Conservation (phyloP, 2,888 invertebrate species). For the Cephonodes hylas region DNA sequence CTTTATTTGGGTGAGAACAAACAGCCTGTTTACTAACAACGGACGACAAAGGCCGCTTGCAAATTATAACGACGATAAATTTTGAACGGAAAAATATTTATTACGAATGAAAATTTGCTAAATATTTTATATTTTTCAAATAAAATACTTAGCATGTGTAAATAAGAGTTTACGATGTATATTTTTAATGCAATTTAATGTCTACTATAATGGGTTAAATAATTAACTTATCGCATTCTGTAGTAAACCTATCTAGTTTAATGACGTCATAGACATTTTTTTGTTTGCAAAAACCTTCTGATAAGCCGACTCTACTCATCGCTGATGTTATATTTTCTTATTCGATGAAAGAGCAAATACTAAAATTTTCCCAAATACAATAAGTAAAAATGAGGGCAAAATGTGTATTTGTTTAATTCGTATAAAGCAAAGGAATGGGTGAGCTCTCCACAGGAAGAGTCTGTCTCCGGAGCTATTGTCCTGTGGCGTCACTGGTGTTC, state of each 20-base stretch:
- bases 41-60: slow-evolving; percentile 70
- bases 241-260: too few relatives aligned
- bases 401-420: background rate
- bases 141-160: too few relatives aligned
- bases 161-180: too few relatives aligned
- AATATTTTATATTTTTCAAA: background rate
- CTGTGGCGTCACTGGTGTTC: slow-evolving; percentile 39
- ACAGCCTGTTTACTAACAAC: slow-evolving; percentile 75
- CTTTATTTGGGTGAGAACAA: slow-evolving; percentile 67
- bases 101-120: background rate
- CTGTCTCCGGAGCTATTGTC: slow-evolving; percentile 64
- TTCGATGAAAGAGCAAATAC: background rate
- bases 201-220: too few relatives aligned
- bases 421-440: slow-evolving; percentile 42
- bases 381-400: background rate
- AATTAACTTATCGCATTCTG: too few relatives aligned
- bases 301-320: too few relatives aligned
- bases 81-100: slow-evolving; percentile 35
- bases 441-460: slow-evolving; percentile 63
- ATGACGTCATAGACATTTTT: too few relatives aligned
- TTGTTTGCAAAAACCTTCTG: too few relatives aligned
- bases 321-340: too few relatives aligned
- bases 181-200: too few relatives aligned
- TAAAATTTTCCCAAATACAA: background rate
- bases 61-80: slow-evolving; percentile 77